Percentiles rank a stretch among this genome's conserved stretches.
Conservation (phyloP, 1,140 invertebrate genomes). For the Stegodyphus mimosarum region DNA sequence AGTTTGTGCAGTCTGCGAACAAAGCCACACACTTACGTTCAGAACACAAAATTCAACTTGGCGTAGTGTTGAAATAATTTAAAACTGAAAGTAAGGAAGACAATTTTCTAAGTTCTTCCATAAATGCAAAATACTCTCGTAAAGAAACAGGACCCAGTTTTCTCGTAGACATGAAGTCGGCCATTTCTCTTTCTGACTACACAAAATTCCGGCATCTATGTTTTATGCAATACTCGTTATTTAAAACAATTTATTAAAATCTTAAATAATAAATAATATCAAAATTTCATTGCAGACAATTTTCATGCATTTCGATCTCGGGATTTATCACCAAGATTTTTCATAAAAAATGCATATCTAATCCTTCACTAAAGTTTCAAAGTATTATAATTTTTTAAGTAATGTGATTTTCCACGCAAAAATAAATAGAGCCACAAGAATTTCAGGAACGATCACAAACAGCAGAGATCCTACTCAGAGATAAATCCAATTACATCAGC, state of each 20-base stretch:
- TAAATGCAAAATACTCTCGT: constrained; percentile 43
- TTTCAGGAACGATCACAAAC: too few relatives aligned
- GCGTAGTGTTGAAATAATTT: background rate
- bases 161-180: constrained; percentile 34
- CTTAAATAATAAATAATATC: background rate
- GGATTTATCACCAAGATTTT: background rate
- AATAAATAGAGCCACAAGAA: too few relatives aligned
- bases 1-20: too few relatives aligned
- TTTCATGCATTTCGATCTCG: too few relatives aligned
- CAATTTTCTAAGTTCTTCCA: constrained; percentile 28
- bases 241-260: background rate
- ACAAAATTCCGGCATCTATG: background rate
- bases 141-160: constrained; percentile 25
- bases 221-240: too few relatives aligned
- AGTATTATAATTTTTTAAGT: background rate
- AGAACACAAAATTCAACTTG: too few relatives aligned
- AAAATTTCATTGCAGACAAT: too few relatives aligned
- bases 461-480: too few relatives aligned
- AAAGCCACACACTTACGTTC: too few relatives aligned
- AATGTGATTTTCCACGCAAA: too few relatives aligned
- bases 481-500: background rate
- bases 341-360: background rate
- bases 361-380: background rate
- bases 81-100: background rate
- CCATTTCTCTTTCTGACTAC: background rate